Percentiles rank a stretch among this genome's conserved stretches.
Conservation (phyloP, 2,113 vertebrate genomes). For the Pionites leucogaster region DNA sequence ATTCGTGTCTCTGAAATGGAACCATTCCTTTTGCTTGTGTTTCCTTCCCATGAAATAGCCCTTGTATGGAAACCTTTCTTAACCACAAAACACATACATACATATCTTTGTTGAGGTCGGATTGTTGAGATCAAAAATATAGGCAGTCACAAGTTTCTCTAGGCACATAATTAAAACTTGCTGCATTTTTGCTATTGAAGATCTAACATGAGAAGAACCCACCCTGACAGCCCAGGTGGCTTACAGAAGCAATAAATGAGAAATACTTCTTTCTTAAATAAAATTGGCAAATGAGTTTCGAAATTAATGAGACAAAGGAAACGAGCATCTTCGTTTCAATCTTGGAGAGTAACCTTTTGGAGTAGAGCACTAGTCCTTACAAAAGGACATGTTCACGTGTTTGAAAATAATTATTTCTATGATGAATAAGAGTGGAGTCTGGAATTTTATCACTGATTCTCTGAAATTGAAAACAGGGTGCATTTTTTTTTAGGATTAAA, state of each 20-base stretch:
- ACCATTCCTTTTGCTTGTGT: background rate
- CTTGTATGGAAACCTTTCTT: background rate
- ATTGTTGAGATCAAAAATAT: background rate
- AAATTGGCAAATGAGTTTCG: background rate
- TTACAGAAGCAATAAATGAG: background rate
- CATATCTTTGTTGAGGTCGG: background rate
- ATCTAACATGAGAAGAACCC: background rate
- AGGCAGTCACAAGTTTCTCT: background rate
- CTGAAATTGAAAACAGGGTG: background rate
- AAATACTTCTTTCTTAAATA: background rate
- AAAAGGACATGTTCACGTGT: background rate
- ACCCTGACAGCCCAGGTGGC: background rate
- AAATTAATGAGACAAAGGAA: background rate
- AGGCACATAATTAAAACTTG: background rate
- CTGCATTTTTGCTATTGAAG: background rate
- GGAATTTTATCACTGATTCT: background rate
- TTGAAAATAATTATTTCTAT: background rate
- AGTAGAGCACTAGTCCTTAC: background rate
- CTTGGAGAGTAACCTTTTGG: background rate
- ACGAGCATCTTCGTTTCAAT: background rate
- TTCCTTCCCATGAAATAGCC: background rate
- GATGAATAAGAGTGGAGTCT: background rate
- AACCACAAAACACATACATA: background rate
- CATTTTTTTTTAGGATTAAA: background rate
- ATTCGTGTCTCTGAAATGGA: background rate